A percentile compares a stretch with the other conserved stretches of the same genome.
Evolutionary conservation across 2,797 vertebrate species (phyloP).

Genomic region (Cottoperca gobio): DNA sequence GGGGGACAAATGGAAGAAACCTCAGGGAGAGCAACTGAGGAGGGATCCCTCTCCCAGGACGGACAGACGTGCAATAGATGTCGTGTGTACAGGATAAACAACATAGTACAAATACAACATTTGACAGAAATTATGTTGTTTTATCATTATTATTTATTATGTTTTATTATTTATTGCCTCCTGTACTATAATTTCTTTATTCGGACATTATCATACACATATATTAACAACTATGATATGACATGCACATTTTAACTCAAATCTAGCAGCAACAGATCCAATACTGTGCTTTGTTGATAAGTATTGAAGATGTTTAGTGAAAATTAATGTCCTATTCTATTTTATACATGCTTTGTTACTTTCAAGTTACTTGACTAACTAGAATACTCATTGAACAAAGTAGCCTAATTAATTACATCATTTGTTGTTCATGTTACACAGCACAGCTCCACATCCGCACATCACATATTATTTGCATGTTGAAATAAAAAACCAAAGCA

Average conservation of each 20-base stretch:
- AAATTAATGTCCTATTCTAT: not conserved
- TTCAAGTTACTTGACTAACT: no score
- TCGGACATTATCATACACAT: not conserved
- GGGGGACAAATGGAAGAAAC: no score
- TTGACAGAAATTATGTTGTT: no score
- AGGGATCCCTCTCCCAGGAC: no score
- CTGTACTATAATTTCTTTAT: not conserved
- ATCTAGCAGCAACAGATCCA: not conserved
- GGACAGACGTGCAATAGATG: no score
- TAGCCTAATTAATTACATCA: not conserved
- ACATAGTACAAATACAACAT: no score
- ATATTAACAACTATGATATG: not conserved
- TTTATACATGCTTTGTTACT: not conserved
- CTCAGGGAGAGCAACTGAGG: no score
- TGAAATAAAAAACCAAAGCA: not conserved
- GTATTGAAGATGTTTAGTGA: not conserved
- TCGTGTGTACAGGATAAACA: no score
- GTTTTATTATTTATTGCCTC: no score
- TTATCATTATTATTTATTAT: no score
- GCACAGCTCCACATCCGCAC: not conserved
- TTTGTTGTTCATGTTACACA: not conserved
- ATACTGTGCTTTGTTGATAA: not conserved
- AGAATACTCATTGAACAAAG: not conserved
- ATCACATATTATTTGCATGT: not conserved
- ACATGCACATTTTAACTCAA: not conserved